Conservation (phyloP, 2,113 vertebrate species). For the Lagopus leucura region DNA sequence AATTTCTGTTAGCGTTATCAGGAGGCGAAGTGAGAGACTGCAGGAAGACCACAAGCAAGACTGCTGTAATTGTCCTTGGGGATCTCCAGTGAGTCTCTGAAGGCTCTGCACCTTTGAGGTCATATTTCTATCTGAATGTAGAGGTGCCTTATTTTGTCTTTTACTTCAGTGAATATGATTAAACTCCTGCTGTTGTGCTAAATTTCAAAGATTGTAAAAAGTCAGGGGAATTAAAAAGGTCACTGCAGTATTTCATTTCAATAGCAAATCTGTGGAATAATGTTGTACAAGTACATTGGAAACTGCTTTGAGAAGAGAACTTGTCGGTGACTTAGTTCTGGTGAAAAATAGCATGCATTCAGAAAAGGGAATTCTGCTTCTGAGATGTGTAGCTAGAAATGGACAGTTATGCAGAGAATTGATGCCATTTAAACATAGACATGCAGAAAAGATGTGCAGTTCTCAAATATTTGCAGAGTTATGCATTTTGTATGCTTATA, state of each 20-base stretch:
- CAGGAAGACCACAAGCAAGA: not conserved
- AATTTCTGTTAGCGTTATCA: constrained; percentile 16
- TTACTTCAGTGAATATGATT: constrained; percentile 78
- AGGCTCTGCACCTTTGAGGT: constrained; percentile 67
- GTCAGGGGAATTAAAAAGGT: constrained; percentile 81
- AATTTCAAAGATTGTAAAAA: constrained; percentile 84
- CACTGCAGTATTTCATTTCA: constrained; percentile 79
- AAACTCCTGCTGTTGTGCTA: constrained; percentile 80
- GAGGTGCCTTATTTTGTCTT: constrained; percentile 81
- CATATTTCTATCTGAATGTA: constrained; percentile 69
- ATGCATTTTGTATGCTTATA: not conserved
- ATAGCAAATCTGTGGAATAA: constrained; percentile 73
- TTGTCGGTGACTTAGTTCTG: constrained; percentile 29
- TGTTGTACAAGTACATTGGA: constrained; percentile 62
- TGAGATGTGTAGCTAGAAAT: not conserved
- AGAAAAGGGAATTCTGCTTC: not conserved
- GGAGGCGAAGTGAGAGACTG: not conserved
- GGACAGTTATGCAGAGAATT: not conserved
- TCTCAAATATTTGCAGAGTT: not conserved
- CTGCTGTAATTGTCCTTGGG: not conserved
- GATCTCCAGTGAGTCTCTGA: constrained; percentile 25
- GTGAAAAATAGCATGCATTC: constrained; percentile 6
- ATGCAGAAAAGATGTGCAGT: not conserved
- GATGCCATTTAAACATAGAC: not conserved
- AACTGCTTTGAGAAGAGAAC: constrained; percentile 61